These are phyloP conservation scores for Echeneis naucrates DNA, from an alignment of 2,797 vertebrate species.

Conservation along the genomic window DNA sequence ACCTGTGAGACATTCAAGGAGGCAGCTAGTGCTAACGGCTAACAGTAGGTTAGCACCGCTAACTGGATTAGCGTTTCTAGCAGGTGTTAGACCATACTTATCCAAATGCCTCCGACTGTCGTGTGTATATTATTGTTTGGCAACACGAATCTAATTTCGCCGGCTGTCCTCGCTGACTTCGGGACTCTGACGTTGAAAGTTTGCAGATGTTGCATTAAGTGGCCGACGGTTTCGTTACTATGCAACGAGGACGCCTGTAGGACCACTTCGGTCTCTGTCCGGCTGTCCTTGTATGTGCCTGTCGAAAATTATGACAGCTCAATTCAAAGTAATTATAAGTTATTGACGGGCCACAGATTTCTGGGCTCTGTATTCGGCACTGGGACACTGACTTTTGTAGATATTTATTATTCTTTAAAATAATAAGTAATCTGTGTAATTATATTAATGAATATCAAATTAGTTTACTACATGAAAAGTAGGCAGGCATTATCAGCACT, in stretches of 20 bases:
- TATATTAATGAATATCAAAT: no score
- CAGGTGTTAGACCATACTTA: not conserved
- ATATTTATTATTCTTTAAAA: no score
- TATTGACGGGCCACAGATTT: not conserved
- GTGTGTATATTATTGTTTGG: not conserved
- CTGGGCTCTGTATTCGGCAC: no score
- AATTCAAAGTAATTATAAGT: not conserved
- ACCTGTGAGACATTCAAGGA: not conserved
- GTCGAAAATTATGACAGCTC: slow-evolving; percentile 33
- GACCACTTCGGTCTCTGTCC: slow-evolving; percentile 24
- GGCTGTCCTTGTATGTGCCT: slow-evolving; percentile 62
- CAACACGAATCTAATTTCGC: accelerated
- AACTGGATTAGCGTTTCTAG: not conserved
- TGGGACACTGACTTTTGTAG: no score
- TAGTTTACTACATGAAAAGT: no score
- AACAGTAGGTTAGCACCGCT: slow-evolving; percentile 1
- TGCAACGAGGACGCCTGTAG: slow-evolving; percentile 80
- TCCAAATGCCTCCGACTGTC: not conserved
- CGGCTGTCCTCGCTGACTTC: not conserved
- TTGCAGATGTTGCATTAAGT: slow-evolving; percentile 7
- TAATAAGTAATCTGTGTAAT: no score
- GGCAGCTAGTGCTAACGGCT: slow-evolving; percentile 10
- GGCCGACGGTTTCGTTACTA: slow-evolving; percentile 68
- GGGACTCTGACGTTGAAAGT: not conserved
- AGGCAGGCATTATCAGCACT: no score